Evolutionary conservation across 2,797 vertebrate genomes (phyloP).

Genomic region (Poecilia picta): DNA sequence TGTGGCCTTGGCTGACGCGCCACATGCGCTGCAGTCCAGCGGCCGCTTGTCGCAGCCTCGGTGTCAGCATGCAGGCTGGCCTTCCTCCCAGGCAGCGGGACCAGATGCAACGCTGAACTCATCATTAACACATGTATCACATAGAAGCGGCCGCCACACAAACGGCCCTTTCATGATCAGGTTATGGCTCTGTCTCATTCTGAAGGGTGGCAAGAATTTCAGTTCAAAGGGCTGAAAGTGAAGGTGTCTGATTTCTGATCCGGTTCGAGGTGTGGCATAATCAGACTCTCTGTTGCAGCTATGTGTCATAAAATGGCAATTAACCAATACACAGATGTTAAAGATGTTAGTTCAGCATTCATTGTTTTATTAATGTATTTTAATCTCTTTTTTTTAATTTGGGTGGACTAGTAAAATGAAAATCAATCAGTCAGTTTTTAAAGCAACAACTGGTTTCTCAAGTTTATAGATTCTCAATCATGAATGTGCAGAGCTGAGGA

Average conservation of each 20-base stretch:
- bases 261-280: not conserved
- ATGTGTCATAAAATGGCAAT: not conserved
- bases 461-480: not conserved
- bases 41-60: conserved; percentile 54
- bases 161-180: conserved; percentile 44
- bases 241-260: conserved; percentile 34
- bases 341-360: not conserved
- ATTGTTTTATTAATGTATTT: not conserved
- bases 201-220: conserved; percentile 36
- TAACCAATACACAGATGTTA: not conserved
- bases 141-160: conserved; percentile 40
- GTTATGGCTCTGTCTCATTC: conserved; percentile 45
- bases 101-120: conserved; percentile 73
- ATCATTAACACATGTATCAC: conserved; percentile 57
- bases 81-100: conserved; percentile 55
- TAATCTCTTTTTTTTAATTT: not conserved
- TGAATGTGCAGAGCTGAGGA: too few species aligned
- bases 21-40: conserved; percentile 62
- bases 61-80: conserved; percentile 58
- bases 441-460: not conserved
- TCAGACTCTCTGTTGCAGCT: not conserved
- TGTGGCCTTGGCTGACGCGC: conserved; percentile 74
- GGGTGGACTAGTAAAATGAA: not conserved
- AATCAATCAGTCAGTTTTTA: not conserved
- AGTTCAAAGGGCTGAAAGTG: conserved; percentile 35